These are phyloP conservation scores for Diachasmimorpha longicaudata DNA, from an alignment of 1,140 invertebrate species.

Conservation along the genomic window DNA sequence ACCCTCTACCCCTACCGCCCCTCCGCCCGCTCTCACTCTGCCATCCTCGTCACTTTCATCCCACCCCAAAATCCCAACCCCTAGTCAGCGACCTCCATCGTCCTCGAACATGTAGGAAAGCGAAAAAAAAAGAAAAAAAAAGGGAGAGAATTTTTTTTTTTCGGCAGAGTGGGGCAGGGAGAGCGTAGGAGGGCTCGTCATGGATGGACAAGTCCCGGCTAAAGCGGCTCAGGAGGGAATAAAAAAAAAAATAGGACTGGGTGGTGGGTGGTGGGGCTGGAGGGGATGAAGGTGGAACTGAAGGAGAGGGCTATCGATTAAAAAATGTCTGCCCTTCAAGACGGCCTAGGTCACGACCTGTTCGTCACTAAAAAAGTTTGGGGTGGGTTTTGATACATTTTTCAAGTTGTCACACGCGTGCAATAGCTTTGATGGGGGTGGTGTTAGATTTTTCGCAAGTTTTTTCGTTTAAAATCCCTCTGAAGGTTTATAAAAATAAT, in stretches of 20 bases:
- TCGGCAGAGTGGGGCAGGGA: neutral
- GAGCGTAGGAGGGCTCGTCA: neutral
- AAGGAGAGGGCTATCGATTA: conserved; percentile 58
- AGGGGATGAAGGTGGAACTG: conserved; percentile 13
- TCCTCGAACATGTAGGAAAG: neutral
- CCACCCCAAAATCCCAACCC: neutral
- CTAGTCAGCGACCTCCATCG: conserved; percentile 22
- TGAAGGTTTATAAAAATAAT: too few species aligned
- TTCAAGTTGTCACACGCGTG: too few species aligned
- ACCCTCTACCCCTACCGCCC: too few species aligned
- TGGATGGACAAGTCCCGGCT: neutral
- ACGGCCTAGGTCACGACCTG: conserved; percentile 62
- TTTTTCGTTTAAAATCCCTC: too few species aligned
- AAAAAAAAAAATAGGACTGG: neutral
- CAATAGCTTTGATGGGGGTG: too few species aligned
- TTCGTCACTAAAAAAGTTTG: conserved; percentile 44
- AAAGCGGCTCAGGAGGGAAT: neutral
- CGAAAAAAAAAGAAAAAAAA: neutral
- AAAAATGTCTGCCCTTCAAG: conserved; percentile 65
- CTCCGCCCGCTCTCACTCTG: neutral
- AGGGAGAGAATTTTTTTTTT: neutral
- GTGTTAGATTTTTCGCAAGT: too few species aligned
- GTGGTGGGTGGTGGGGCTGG: neutral
- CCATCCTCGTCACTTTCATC: conserved; percentile 2
- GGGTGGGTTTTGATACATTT: neutral